Conservation (phyloP, 2,113 vertebrate genomes). For the Protobothrops mucrosquamatus region DNA sequence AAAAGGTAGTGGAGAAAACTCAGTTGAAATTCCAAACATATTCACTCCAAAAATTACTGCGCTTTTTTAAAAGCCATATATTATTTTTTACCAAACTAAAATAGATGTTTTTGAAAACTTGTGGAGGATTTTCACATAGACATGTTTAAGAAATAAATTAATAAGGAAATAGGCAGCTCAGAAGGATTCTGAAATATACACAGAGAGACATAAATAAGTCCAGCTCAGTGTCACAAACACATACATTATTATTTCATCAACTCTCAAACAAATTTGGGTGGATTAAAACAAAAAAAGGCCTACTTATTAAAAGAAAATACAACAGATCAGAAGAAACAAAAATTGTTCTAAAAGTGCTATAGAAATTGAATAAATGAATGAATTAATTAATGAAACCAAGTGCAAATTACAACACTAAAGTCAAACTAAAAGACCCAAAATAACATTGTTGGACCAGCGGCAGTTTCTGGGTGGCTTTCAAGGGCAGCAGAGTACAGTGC, state of each 20-base stretch:
- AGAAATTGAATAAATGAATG: not conserved
- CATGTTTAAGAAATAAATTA: not conserved
- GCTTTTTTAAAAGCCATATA: not conserved
- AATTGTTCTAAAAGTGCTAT: not conserved
- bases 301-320: not conserved
- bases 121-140: not conserved
- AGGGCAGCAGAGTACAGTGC: not conserved
- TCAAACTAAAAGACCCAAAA: not conserved
- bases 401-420: not conserved
- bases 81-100: not conserved
- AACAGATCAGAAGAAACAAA: not conserved
- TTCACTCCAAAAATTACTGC: not conserved
- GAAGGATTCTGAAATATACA: not conserved
- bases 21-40: not conserved
- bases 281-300: not conserved
- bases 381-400: not conserved
- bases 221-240: not conserved
- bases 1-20: rapidly evolving
- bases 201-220: not conserved
- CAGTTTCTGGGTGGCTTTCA: not conserved
- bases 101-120: not conserved
- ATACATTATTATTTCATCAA: not conserved
- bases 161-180: not conserved
- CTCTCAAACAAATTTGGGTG: not conserved
- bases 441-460: not conserved